Base-by-base conservation (phyloP, 2,113 vertebrate genomes). In the Laticauda laticaudata region DNA sequence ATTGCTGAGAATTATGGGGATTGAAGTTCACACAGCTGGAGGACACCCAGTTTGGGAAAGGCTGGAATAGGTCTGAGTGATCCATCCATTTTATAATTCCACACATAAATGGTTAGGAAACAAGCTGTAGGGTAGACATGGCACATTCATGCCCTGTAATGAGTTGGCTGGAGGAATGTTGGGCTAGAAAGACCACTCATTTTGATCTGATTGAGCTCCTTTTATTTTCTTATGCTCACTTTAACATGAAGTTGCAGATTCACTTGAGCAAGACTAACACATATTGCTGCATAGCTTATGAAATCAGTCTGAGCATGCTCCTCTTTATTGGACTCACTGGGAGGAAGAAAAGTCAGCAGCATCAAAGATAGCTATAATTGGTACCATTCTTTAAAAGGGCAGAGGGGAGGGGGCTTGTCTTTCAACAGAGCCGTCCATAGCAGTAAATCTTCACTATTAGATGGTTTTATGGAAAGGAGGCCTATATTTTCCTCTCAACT, bases 351-450 rank as follows among this genome's bases (percentile, higher is more conserved):
- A 53, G 34, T 11, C 48, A 39, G 48, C 91, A 88, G 86, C 91
- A 92, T 92, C 91, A 92, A 92, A 92, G 91, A 48, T 88, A 69
- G 7, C 12, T 92, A 51, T 92, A 92, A 92, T 92, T 92, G 91
- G 57, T 92, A 92, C 91, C 91, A 92, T 69, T 69, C 91, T 92
- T 92, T 39, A 23, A 61, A 92, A 88, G 86, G 56, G 91, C 91
- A 92, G 57, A 88, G 91, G 45, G 45, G 91, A 64, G 57, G 91
- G 14, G 29, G 45, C 18, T 92, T 92, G 87, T 64, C 57, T 92
- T 92, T 92, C 57, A 92, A 48, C 57, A 69, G 91, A 64, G 91
- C 48, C 15, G 29, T 88, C 86, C 48, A 54, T 57, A 64, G 86
- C 29, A 53, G 86, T 88, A 92, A 92, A 92, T 88, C 91, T 88